A percentile compares a stretch with the other conserved stretches of the same genome.
These are phyloP conservation scores for Florisuga fusca DNA, from an alignment of 2,797 vertebrate species.

Conservation along the genomic window DNA sequence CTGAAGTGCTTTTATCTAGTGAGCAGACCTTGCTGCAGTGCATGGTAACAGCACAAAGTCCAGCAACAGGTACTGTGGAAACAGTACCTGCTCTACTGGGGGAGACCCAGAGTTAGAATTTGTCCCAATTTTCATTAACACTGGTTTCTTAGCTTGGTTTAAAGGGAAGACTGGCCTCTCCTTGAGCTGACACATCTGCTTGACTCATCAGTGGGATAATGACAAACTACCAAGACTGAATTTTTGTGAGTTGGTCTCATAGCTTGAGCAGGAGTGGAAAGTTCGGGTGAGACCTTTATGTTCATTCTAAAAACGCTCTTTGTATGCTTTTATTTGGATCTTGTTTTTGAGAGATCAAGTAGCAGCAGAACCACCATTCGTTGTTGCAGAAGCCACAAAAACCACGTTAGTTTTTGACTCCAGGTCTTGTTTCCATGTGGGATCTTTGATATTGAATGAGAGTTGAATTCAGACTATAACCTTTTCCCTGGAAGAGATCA, in stretches of 20 bases:
- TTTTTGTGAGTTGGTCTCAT: neutral
- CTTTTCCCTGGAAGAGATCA: neutral
- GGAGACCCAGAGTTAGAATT: neutral
- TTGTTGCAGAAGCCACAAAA: neutral
- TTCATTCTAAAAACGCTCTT: neutral
- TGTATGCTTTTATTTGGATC: neutral
- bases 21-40: neutral
- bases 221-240: neutral
- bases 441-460: neutral
- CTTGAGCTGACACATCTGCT: neutral
- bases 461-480: neutral
- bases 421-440: neutral
- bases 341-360: neutral
- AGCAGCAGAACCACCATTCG: neutral
- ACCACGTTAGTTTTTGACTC: neutral
- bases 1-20: neutral
- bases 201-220: neutral
- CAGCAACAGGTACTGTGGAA: neutral
- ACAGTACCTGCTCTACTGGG: neutral
- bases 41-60: neutral
- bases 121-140: neutral
- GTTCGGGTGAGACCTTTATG: neutral
- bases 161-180: neutral
- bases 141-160: neutral
- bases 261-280: neutral